Evolutionary conservation across 2,888 invertebrate genomes (phyloP).

Genomic region (Rhopalosiphum nymphaeae): DNA sequence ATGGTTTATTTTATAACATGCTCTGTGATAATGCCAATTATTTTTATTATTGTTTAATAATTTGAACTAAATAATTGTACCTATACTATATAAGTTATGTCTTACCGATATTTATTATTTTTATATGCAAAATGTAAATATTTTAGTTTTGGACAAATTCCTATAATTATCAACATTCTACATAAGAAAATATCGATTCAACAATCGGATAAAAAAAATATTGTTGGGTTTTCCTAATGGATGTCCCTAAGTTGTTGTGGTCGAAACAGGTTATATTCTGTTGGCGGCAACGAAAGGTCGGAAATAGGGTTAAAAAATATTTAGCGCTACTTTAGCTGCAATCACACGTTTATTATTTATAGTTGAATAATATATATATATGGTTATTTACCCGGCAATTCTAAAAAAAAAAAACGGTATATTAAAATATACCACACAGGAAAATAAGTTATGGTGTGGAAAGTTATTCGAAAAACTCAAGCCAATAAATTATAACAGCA

Average conservation of each 20-base stretch:
- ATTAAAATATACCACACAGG: constrained; percentile 49
- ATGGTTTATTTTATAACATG: no score
- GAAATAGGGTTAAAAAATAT: constrained; percentile 65
- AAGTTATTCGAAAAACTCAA: constrained; percentile 61
- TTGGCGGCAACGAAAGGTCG: constrained; percentile 53
- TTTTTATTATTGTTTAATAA: no score
- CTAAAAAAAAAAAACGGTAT: neutral
- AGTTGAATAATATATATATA: constrained; percentile 47
- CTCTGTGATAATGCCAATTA: no score
- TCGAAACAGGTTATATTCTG: constrained; percentile 40
- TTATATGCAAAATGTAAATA: neutral
- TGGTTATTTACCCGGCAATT: constrained; percentile 35
- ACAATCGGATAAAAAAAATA: constrained; percentile 32
- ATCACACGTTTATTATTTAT: constrained; percentile 64
- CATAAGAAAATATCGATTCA: neutral
- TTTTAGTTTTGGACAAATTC: neutral
- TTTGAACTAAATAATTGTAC: neutral
- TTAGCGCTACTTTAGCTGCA: constrained; percentile 61
- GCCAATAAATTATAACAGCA: constrained; percentile 58
- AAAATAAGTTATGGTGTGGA: constrained; percentile 58
- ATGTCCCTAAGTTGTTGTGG: constrained; percentile 30
- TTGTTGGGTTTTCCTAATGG: constrained; percentile 28
- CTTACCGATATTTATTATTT: neutral
- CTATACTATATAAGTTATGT: neutral
- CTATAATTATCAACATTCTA: neutral